Conservation (phyloP, 2,113 vertebrate species). For the Boulengeromyrus knoepffleri region DNA sequence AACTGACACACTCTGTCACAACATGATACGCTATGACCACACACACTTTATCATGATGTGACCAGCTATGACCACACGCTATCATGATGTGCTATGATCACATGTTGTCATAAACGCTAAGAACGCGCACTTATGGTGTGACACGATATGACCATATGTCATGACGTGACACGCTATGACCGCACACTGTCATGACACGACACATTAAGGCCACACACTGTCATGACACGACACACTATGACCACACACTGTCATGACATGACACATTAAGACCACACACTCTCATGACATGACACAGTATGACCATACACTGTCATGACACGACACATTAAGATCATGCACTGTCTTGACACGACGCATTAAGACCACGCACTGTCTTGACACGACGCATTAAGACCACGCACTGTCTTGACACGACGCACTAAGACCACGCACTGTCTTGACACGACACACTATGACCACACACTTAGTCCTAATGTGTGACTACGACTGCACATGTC, state of each 20-base stretch:
- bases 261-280: background rate
- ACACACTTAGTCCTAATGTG: background rate
- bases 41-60: background rate
- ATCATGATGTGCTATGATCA: background rate
- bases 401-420: background rate
- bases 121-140: background rate
- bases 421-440: background rate
- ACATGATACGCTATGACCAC: too few species aligned
- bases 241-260: background rate
- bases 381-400: background rate
- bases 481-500: background rate
- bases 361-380: background rate
- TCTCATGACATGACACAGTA: background rate
- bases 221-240: background rate
- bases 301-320: background rate
- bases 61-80: background rate
- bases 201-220: background rate
- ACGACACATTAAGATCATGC: background rate
- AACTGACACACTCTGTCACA: background rate
- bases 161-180: background rate
- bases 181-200: background rate
- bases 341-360: background rate
- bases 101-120: background rate
- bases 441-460: background rate
- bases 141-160: background rate